A percentile compares a stretch with the other conserved stretches of the same genome.
phyloP scores from a whole-genome alignment of 2,888 invertebrate species.

The Volucella inflata region DNA sequence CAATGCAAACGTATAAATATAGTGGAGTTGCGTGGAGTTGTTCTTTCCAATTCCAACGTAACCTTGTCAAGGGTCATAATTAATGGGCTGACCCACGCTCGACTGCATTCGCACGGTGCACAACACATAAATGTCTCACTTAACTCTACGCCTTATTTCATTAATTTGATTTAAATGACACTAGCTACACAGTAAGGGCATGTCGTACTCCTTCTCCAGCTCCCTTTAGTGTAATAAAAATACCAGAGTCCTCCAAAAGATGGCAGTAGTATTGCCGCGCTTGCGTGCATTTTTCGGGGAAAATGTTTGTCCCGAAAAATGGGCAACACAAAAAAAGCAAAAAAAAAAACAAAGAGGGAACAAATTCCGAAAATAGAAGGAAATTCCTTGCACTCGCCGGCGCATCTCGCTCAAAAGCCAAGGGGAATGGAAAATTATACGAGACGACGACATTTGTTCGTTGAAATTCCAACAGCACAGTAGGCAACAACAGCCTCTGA shows the following conservation, averaged over 20 bases:
- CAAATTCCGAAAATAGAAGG: conserved; percentile 70
- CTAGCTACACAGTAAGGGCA: conserved; percentile 42
- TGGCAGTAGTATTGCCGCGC: conserved; percentile 60
- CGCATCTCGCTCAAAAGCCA: conserved; percentile 62
- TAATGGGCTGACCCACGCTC: conserved; percentile 70
- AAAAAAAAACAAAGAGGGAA: conserved; percentile 21
- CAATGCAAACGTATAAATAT: too few species aligned
- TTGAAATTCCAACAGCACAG: conserved; percentile 68
- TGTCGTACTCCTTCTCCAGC: conserved; percentile 30
- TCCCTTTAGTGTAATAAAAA: conserved; percentile 66
- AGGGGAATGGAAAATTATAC: conserved; percentile 70
- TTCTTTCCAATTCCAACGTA: background rate
- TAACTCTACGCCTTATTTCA: conserved; percentile 73
- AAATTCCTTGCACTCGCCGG: conserved; percentile 72
- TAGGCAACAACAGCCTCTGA: too few species aligned
- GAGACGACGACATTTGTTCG: conserved; percentile 72
- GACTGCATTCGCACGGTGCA: conserved; percentile 68
- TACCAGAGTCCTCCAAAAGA: conserved; percentile 62
- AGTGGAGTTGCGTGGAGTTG: background rate
- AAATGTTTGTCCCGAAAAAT: conserved; percentile 42
- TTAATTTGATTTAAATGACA: conserved; percentile 75
- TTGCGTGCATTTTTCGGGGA: conserved; percentile 69
- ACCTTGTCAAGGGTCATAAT: conserved; percentile 59
- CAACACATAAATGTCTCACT: conserved; percentile 73
- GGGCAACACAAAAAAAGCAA: conserved; percentile 1